Evolutionary conservation across 2,113 vertebrate genomes (phyloP), one percentile per base, ranked within the genome.

Genomic region (Leptocoma aspasia): DNA sequence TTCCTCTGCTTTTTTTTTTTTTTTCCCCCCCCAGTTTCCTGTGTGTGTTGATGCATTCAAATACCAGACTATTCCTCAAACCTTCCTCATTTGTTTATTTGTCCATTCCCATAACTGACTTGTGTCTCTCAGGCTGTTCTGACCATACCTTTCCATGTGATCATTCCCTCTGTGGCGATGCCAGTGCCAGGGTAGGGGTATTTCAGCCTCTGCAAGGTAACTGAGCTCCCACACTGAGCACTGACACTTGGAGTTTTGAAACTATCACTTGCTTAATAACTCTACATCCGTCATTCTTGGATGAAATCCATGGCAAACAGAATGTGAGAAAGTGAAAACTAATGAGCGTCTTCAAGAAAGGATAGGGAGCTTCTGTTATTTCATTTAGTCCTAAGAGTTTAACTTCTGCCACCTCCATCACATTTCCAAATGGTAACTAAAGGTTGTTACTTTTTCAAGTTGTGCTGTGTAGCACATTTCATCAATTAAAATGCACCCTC

Each of bases 321-420:
- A 98, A 98, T 97, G 97, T 97, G 97, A 98, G 96, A 98, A 97
- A 97, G 97, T 97, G 97, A 95, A 98, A 98, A 96, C 97, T 97
- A 97, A 97, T 97, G 97, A 98, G 97, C 97, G 96, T 97, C 97
- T 98, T 97, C 96, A 96, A 97, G 97, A 97, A 96, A 97, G 97
- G 95, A 97, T 96, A 97, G 96, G 97, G 97, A 97, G 97, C 96
- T 97, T 98, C 98, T 97, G 97, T 97, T 97, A 95, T 96, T 97
- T 91, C 96, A 92, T 96, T 96, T 97, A 97, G 96, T 97, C 97
- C 96, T 98, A 94, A 70, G 97, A 98, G 97, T 97, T 96, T 97
- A 97, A 97, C 97, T 98, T 97, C 97, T 98, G 97, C 96, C 97
- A 98, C 97, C 97, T 97, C 92, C 96, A 71, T 97, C 97, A 98